Evolutionary conservation across 2,888 invertebrate species (phyloP), one percentile per base, ranked within the genome.

Genomic region (Iselma pallidipennis): DNA sequence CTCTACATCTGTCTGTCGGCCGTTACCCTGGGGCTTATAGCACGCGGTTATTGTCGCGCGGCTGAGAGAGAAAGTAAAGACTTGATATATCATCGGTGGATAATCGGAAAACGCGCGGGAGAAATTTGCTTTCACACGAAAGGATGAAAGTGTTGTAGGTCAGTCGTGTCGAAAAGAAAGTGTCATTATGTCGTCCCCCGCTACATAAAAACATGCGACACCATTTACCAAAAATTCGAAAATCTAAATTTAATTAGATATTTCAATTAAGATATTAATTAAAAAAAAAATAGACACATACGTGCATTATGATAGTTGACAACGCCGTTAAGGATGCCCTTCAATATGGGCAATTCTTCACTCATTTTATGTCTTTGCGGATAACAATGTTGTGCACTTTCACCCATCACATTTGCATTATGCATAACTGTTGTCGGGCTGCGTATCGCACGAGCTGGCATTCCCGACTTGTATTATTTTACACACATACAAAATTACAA

Each of bases 291-390:
- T 57, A 55, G 59, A 75, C 68, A 94, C 94, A 84, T 93, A 94
- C 94, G 94, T 87, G 94, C 94, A 88, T 94, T 94, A 83, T 94
- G 94, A 83, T 94, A 94, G 83, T 92, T 91, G 82, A 93, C 92
- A 80, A 91, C 92, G 80, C 94, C 94, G 82, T 94, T 94, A 76
- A 94, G 88, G 83, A 94, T 94, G 80, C 93, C 92, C 83, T 94
- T 94, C 70, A 94, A 88, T 80, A 94, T 94, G 76, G 94, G 94
- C 83, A 94, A 86, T 86, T 94, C 93, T 87, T 94, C 93, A 81
- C 89, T 91, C 93, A 94, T 93, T 85, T 86, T 86, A 74, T 76
- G 77, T 55, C 55, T 50, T 33, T 59, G 57, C 54, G 57, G 60
- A 61, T 60, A 53, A 42, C 21, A 49, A 58, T 66, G 60, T 54